Evolutionary conservation across 2,797 vertebrate species (phyloP).

Genomic region (Lemur catta): DNA sequence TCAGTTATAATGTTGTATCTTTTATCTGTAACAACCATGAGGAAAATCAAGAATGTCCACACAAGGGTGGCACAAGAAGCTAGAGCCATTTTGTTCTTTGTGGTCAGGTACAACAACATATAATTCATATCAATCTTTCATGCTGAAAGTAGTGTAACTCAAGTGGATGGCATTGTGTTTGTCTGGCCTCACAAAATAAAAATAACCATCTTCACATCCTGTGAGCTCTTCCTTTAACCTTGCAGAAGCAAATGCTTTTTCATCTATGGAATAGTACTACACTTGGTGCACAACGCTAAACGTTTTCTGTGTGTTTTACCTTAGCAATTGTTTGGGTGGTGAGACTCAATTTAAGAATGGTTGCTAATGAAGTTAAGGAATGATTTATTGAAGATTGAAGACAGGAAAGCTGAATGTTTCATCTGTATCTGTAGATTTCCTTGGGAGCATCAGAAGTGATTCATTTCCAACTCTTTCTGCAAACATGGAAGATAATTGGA

Average conservation of each 20-base stretch:
- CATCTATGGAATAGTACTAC: not conserved
- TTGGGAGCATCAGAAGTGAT: not conserved
- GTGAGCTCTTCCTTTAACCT: not conserved
- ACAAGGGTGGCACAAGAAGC: not conserved
- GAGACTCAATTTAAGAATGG: not conserved
- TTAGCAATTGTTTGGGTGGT: not conserved
- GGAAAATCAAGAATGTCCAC: slow-evolving; percentile 59
- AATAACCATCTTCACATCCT: not conserved
- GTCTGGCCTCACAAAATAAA: slow-evolving; percentile 41
- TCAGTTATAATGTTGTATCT: slow-evolving; percentile 59
- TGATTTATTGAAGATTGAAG: not conserved
- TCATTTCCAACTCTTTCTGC: not conserved
- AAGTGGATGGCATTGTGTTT: slow-evolving; percentile 44
- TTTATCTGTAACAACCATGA: slow-evolving; percentile 68
- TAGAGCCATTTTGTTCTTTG: slow-evolving; percentile 70
- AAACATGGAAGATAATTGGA: not conserved
- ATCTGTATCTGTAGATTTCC: not conserved
- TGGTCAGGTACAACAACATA: slow-evolving; percentile 43
- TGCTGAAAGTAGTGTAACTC: slow-evolving; percentile 59
- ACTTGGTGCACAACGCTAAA: not conserved
- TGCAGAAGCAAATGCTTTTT: not conserved
- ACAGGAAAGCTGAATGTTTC: not conserved
- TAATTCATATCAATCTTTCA: slow-evolving; percentile 69
- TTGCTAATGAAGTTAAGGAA: not conserved
- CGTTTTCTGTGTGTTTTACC: not conserved